Percentiles rank a stretch among this genome's conserved stretches.
These are phyloP conservation scores for Oreotrochilus melanogaster DNA, from an alignment of 2,113 vertebrate species.

Conservation along the genomic window DNA sequence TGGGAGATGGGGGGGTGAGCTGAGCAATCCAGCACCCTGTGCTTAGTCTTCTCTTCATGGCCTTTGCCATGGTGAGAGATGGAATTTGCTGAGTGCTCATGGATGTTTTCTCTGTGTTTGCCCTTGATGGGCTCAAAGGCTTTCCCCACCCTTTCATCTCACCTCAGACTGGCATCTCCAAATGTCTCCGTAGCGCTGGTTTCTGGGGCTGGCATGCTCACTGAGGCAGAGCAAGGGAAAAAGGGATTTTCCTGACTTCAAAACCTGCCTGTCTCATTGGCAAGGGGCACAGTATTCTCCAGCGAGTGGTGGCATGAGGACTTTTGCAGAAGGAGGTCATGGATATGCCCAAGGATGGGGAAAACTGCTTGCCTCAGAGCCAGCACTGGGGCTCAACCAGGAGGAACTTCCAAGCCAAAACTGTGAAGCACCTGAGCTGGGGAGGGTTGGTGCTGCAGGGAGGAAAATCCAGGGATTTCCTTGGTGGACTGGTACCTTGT, in stretches of 20 bases:
- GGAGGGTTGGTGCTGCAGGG: rapidly evolving
- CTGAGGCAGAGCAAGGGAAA: background rate
- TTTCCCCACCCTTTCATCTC: background rate
- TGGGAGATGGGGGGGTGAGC: background rate
- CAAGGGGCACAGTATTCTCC: rapidly evolving
- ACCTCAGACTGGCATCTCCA: background rate
- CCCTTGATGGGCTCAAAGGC: background rate
- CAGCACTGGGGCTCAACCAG: rapidly evolving
- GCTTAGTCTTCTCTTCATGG: background rate
- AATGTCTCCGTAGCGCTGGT: rapidly evolving
- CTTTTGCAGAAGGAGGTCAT: background rate
- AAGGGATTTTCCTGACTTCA: background rate
- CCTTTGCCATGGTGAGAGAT: background rate
- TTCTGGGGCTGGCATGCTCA: background rate
- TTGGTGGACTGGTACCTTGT: background rate
- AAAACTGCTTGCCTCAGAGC: background rate
- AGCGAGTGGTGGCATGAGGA: rapidly evolving
- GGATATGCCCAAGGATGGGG: background rate
- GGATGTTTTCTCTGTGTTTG: background rate
- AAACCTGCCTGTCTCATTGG: rapidly evolving
- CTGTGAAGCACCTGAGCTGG: background rate
- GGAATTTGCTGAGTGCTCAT: background rate
- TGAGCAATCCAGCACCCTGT: rapidly evolving
- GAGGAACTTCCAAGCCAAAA: background rate
- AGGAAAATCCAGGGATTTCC: background rate